Base-by-base conservation (phyloP, 2,888 invertebrate genomes). In the Biston stratarius region DNA sequence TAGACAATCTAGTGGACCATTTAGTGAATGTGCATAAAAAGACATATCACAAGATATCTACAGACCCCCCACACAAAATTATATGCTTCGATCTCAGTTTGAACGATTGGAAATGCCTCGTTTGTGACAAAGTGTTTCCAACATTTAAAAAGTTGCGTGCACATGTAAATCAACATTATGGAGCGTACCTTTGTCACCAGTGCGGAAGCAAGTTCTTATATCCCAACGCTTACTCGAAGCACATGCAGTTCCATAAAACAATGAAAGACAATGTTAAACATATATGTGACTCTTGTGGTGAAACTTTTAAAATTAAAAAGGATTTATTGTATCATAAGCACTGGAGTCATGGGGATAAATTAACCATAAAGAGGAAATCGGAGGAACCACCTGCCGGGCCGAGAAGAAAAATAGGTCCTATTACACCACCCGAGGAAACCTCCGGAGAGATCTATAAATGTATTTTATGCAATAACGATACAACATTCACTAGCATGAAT, bases 61-160 rank as follows among this genome's bases (percentile, higher is more conserved):
- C 12, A 1, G 52, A 53, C 15, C 52, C 52, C 10, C 52, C 52
- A 6, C 52, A 53, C 38, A 53, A 53, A 10, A 38, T 53, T 10
- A 3, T 53, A 5, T 15, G 15, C 15, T 53, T 53, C 38, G 14
- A 53, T 38, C 6, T 53, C 8, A 38, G 33, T 14, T 38, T 53
- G 38, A 14, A 53, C 6, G 38, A 14, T 0, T 38, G 14, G 38
- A 38, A 40, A 38, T 53, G 52, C 12, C 38, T 53, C 9, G 11
- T 6, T 0, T 53, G 52, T 11, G 38, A 53, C 2, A 14, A 14
- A 6, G 15, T 11, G 9, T 53, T 53, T 6, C 36, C 36, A 14
- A 14, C 38, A 1, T 53, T 53, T 6, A 53, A 10, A 10, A 38
- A 53, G 15, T 14, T 53, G 6, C 52, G 38, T 5, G 10, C 14